These are phyloP conservation scores for Nothobranchius kuhntae DNA, from an alignment of 2,113 vertebrate genomes.

Conservation along the genomic window DNA sequence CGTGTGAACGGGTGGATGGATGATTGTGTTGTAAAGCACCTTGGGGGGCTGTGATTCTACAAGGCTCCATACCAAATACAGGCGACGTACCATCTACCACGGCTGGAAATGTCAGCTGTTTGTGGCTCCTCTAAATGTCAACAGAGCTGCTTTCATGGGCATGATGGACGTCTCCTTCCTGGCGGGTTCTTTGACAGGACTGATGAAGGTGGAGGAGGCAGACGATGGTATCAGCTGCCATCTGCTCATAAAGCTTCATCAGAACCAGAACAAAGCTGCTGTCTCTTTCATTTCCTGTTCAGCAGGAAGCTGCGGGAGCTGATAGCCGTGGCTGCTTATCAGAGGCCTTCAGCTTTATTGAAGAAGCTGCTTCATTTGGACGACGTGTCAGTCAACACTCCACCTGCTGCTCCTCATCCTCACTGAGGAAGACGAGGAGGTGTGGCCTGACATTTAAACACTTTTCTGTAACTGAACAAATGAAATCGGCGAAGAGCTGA, in stretches of 20 bases:
- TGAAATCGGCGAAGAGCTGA: too few relatives aligned
- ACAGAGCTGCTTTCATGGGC: constrained; percentile 40
- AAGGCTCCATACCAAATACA: too few relatives aligned
- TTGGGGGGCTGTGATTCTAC: too few relatives aligned
- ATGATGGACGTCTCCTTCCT: constrained; percentile 33
- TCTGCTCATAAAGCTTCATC: constrained; percentile 72
- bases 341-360: constrained; percentile 27
- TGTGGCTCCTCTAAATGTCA: constrained; percentile 42
- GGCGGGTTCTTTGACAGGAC: constrained; percentile 17
- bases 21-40: too few relatives aligned
- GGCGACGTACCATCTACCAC: too few relatives aligned
- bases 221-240: constrained; percentile 67
- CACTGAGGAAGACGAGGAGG: background rate
- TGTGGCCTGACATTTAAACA: background rate
- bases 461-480: too few relatives aligned
- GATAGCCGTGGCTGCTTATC: constrained; percentile 71
- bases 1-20: too few relatives aligned
- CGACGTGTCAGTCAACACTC: background rate
- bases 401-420: constrained; percentile 14
- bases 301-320: constrained; percentile 88
- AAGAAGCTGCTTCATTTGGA: constrained; percentile 7
- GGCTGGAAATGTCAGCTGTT: constrained; percentile 40
- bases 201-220: constrained; percentile 27
- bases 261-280: constrained; percentile 63
- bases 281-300: constrained; percentile 94